phyloP scores from a whole-genome alignment of 2,888 invertebrate genomes.

The Andrena hattorfiana region DNA sequence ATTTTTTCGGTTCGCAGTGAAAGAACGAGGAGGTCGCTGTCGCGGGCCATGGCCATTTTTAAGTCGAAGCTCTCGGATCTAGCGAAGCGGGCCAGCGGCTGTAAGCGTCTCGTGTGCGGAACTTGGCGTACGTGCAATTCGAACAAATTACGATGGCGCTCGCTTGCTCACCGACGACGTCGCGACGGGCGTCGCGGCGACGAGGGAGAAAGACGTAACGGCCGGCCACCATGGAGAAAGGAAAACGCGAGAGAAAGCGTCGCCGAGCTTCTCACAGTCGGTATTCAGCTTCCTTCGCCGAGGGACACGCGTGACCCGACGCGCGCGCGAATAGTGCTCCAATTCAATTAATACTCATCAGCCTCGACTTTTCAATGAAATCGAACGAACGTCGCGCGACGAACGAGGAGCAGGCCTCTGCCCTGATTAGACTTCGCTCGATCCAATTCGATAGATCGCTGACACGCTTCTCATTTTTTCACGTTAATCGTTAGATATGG shows the following conservation, averaged over 20 bases:
- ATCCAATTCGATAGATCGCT: too few species aligned
- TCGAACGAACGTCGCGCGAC: constrained; percentile 11
- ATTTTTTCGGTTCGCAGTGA: constrained; percentile 1
- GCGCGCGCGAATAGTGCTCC: constrained; percentile 21
- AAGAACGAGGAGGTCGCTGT: constrained; percentile 7
- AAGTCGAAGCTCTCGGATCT: constrained; percentile 29
- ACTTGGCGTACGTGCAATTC: constrained; percentile 78
- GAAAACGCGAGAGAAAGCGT: constrained; percentile 25
- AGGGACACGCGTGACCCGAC: constrained; percentile 27
- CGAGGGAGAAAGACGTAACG: constrained; percentile 35
- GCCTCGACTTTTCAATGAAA: constrained; percentile 38
- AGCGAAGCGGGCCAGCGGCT: constrained; percentile 42
- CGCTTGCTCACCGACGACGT: constrained; percentile 64
- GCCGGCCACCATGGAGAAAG: constrained; percentile 24
- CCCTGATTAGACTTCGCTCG: background rate
- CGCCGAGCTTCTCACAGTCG: constrained; percentile 39
- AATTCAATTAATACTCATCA: constrained; percentile 31
- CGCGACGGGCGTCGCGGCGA: constrained; percentile 42
- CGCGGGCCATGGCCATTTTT: constrained; percentile 18
- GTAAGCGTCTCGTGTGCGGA: constrained; percentile 42
- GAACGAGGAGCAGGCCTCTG: background rate
- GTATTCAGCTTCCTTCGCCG: constrained; percentile 48
- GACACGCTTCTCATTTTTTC: too few species aligned
- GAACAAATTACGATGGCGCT: constrained; percentile 77
- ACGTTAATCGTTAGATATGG: too few species aligned